Base-by-base conservation (phyloP, 2,888 invertebrate species). In the Lasioglossum morio region DNA sequence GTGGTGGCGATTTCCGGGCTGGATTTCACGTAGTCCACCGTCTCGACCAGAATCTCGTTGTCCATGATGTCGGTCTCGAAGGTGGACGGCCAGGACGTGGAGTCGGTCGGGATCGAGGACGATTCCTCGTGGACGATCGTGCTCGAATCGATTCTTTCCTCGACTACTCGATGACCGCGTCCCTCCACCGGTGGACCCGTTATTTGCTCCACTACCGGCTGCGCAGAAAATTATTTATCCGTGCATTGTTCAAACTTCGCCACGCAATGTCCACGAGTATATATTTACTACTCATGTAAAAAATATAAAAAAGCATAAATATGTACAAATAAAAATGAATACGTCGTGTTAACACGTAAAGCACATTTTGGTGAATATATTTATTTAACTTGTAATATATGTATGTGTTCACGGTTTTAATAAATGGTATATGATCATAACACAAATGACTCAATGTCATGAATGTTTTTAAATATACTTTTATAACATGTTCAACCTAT, bases 11-110 rank as follows among this genome's bases (percentile, higher is more conserved):
- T 74, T 75, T 88, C 89, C 60, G 87, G 82, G 76, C 80, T 91
- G 60, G 91, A 91, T 82, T 86, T 91, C 43, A 91, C 89, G 85
- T 92, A 92, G 82, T 93, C 93, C 81, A 92, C 91, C 73, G 92
- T 92, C 83, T 94, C 94, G 69, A 92, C 90, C 46, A 93, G 92
- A 78, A 95, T 94, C 88, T 94, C 94, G 87, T 94, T 95, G 90
- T 93, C 90, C 93, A 94, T 93, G 79, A 92, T 93, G 85, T 94
- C 93, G 72, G 93, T 93, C 80, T 93, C 93, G 69, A 92, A 87
- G 48, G 88, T 90, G 73, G 91, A 86, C 27, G 87, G 82, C 82
- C 85, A 86, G 30, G 90, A 85, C 48, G 89, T 89, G 72, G 89
- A 82, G 60, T 92, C 92, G 77, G 88, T 89, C 77, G 87, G 88